Percentiles rank a stretch among this genome's conserved stretches.
Evolutionary conservation across 2,797 vertebrate species (phyloP).

Genomic region (Argyrosomus regius): DNA sequence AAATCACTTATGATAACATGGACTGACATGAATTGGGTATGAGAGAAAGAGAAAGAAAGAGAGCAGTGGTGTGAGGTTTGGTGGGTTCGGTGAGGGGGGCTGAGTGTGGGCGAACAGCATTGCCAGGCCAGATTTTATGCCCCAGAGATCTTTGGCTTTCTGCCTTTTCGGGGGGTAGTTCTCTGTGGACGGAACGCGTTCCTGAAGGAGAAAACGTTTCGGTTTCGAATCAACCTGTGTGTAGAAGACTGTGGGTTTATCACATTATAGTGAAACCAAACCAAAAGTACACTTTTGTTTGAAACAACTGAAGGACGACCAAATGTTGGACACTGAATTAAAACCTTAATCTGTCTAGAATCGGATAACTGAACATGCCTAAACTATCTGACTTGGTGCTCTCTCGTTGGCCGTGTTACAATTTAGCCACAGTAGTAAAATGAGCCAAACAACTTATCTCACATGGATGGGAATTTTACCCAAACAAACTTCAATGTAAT

Average conservation of each 20-base stretch:
- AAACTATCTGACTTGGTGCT: conserved; percentile 37
- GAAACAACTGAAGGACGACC: conserved; percentile 42
- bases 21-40: conserved; percentile 71
- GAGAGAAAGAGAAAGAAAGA: conserved; percentile 49
- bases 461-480: conserved; percentile 50
- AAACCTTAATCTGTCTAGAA: conserved; percentile 47
- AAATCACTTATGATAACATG: conserved; percentile 85
- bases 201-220: conserved; percentile 42
- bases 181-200: conserved; percentile 35
- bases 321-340: conserved; percentile 49
- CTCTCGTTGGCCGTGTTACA: conserved; percentile 31
- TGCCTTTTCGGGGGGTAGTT: conserved; percentile 44
- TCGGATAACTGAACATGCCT: conserved; percentile 29
- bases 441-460: conserved; percentile 54
- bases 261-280: conserved; percentile 54
- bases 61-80: conserved; percentile 67
- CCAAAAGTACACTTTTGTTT: conserved; percentile 52
- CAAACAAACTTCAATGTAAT: conserved; percentile 48
- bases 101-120: conserved; percentile 39
- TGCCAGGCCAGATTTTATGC: conserved; percentile 70
- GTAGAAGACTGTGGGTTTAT: conserved; percentile 57
- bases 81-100: conserved; percentile 54
- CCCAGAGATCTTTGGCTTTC: conserved; percentile 64
- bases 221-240: conserved; percentile 58
- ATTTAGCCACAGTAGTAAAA: conserved; percentile 48